A percentile compares a stretch with the other conserved stretches of the same genome.
phyloP scores from a whole-genome alignment of 2,888 invertebrate genomes.

The Tachystola acroxantha region DNA sequence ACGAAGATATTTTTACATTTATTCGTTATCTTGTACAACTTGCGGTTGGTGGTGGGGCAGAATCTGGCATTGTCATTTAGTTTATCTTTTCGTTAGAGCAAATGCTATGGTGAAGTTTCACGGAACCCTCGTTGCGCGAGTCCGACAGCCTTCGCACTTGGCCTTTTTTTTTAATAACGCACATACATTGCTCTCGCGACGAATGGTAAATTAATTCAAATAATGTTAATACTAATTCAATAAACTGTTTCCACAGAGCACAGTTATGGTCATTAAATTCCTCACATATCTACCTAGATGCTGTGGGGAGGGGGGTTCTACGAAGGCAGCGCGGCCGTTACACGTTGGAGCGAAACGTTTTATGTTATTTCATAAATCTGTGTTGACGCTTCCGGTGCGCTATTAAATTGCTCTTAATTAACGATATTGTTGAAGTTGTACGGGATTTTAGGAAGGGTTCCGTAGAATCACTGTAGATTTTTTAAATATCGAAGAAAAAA shows the following conservation, averaged over 20 bases:
- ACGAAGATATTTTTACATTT: too few species aligned
- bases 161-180: constrained; percentile 6
- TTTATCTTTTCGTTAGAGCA: too few species aligned
- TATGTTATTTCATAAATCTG: constrained; percentile 52
- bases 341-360: constrained; percentile 31
- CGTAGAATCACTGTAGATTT: not conserved
- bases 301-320: constrained; percentile 16
- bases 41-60: too few species aligned
- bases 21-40: too few species aligned
- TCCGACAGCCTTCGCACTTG: too few species aligned
- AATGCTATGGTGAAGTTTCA: too few species aligned
- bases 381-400: constrained; percentile 53
- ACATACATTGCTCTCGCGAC: constrained; percentile 9
- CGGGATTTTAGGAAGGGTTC: not conserved
- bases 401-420: constrained; percentile 38
- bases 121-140: too few species aligned
- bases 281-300: constrained; percentile 28
- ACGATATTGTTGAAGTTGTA: constrained; percentile 12
- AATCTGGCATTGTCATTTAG: too few species aligned
- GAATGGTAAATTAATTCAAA: constrained; percentile 12
- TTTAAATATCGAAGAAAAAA: not conserved
- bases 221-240: constrained; percentile 7
- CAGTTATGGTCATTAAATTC: constrained; percentile 22
- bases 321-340: constrained; percentile 15
- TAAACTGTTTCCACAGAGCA: constrained; percentile 9